phyloP scores from a whole-genome alignment of 2,797 vertebrate species.

The Hemibagrus guttatus region DNA sequence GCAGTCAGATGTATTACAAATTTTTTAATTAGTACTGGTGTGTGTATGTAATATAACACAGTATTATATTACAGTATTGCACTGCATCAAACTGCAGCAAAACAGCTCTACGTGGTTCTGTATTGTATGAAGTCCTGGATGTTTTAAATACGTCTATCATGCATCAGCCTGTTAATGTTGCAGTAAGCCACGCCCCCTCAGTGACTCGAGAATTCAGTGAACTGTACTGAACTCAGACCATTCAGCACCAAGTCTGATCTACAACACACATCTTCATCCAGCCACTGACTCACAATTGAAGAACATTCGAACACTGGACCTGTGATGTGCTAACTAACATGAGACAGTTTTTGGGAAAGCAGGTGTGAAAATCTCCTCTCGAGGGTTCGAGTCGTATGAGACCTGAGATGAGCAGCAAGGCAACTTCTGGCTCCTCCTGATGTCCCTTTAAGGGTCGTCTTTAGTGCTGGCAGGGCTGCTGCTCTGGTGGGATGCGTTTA shows the following conservation, averaged over 20 bases:
- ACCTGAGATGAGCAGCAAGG: conserved; percentile 55
- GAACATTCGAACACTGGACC: neutral
- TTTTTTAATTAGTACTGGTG: neutral
- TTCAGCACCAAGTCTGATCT: neutral
- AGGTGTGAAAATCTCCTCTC: conserved; percentile 11
- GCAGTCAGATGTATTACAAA: neutral
- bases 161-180: neutral
- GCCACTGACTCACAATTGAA: conserved; percentile 2
- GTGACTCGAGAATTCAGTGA: neutral
- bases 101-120: neutral
- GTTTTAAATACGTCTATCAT: neutral
- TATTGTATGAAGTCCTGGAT: neutral
- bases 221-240: conserved; percentile 10
- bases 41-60: neutral
- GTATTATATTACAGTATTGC: no score
- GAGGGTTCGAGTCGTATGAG: conserved; percentile 37
- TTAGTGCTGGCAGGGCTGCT: conserved; percentile 82
- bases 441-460: conserved; percentile 78
- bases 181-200: neutral
- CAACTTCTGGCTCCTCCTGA: conserved; percentile 50
- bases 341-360: conserved; percentile 26
- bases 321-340: conserved; percentile 15
- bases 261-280: conserved; percentile 17
- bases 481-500: conserved; percentile 70
- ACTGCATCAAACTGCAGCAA: neutral